phyloP scores from a whole-genome alignment of 2,888 invertebrate genomes.

The Acanthacorydalis orientalis region DNA sequence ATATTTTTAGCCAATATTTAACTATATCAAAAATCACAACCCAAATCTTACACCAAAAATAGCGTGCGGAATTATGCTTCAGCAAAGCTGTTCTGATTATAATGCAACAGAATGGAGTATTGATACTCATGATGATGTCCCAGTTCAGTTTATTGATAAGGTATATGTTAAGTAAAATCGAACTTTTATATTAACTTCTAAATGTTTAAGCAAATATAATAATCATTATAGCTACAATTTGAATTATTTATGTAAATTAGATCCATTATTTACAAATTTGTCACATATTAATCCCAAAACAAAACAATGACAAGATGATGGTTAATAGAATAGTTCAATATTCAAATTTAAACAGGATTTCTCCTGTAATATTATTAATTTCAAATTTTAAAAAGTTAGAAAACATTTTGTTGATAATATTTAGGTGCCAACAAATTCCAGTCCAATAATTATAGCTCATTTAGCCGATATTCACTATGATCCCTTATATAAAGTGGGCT shows the following conservation, averaged over 20 bases:
- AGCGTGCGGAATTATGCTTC: constrained; percentile 38
- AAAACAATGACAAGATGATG: not conserved
- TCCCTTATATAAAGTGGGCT: constrained; percentile 46
- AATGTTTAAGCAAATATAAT: no score
- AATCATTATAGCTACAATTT: no score
- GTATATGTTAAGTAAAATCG: not conserved
- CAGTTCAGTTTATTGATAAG: not conserved
- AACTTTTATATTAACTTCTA: no score
- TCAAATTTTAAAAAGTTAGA: not conserved
- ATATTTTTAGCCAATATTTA: constrained; percentile 39
- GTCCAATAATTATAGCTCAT: constrained; percentile 39
- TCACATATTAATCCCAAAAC: no score
- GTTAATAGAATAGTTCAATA: not conserved
- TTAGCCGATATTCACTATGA: constrained; percentile 70
- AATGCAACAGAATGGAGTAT: constrained; percentile 17
- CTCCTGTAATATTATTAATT: not conserved
- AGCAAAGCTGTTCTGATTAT: constrained; percentile 23
- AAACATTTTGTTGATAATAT: not conserved
- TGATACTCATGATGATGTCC: constrained; percentile 10
- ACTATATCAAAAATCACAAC: constrained; percentile 39
- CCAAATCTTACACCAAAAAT: constrained; percentile 32
- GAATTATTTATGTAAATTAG: no score
- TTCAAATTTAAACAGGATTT: not conserved
- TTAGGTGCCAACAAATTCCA: not conserved
- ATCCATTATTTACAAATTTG: no score